Evolutionary conservation across 2,113 vertebrate genomes (phyloP).

Genomic region (Hirundichthys speculiger): DNA sequence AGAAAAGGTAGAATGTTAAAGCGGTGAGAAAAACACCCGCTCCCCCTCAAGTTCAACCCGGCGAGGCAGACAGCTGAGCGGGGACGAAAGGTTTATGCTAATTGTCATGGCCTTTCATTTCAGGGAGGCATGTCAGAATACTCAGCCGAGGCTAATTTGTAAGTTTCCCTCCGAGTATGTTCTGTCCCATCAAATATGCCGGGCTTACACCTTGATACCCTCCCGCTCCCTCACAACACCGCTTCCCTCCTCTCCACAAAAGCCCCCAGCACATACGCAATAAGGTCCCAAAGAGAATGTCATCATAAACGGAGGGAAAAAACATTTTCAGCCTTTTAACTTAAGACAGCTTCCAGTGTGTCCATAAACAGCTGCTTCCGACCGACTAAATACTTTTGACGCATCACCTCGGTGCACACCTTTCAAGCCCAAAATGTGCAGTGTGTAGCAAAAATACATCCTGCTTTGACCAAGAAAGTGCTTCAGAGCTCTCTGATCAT

Average conservation of each 20-base stretch:
- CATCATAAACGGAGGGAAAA: background rate
- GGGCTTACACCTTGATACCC: constrained; percentile 7
- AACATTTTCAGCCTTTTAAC: background rate
- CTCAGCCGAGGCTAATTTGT: constrained; percentile 70
- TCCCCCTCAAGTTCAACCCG: constrained; percentile 56
- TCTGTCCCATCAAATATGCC: constrained; percentile 48
- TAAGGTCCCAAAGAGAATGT: constrained; percentile 37
- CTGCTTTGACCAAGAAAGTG: constrained; percentile 23
- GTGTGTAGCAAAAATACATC: constrained; percentile 3
- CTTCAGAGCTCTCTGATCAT: constrained; percentile 26
- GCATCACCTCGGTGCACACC: constrained; percentile 40
- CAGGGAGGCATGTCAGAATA: constrained; percentile 55
- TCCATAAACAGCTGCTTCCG: constrained; percentile 24
- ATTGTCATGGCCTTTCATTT: constrained; percentile 74
- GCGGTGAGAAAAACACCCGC: constrained; percentile 47
- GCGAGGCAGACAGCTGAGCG: constrained; percentile 63
- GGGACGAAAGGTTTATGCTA: constrained; percentile 70
- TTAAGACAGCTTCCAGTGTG: constrained; percentile 9
- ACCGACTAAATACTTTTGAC: constrained; percentile 41
- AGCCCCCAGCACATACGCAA: background rate
- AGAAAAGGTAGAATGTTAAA: constrained; percentile 62
- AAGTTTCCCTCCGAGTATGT: constrained; percentile 62
- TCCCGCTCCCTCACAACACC: no score
- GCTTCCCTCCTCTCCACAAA: no score
- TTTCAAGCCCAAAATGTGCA: constrained; percentile 27